Evolutionary conservation across 2,888 invertebrate genomes (phyloP).

Genomic region (Temnothorax ravouxi): DNA sequence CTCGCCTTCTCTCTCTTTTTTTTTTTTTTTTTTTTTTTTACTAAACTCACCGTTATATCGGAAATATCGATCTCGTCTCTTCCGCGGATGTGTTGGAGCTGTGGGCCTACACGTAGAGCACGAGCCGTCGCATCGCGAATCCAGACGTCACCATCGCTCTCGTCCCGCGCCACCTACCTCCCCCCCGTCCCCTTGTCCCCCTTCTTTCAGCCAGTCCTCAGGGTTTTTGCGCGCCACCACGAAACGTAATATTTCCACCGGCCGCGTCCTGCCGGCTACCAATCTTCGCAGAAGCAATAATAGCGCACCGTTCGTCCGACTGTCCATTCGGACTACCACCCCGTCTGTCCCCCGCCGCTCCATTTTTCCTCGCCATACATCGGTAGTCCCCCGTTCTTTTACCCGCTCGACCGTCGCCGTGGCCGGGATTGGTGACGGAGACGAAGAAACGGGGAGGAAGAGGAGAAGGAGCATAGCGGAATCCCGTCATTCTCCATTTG

Average conservation of each 20-base stretch:
- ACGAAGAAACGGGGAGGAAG: constrained; percentile 16
- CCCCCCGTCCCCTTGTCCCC: constrained; percentile 37
- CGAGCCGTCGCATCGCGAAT: constrained; percentile 53
- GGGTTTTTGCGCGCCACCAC: constrained; percentile 76
- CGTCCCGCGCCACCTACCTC: constrained; percentile 15
- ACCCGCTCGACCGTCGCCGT: neutral
- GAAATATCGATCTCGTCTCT: constrained; percentile 57
- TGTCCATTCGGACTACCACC: constrained; percentile 77
- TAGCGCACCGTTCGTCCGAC: constrained; percentile 82
- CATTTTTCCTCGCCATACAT: constrained; percentile 44
- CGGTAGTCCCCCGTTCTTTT: constrained; percentile 36
- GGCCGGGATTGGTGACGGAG: constrained; percentile 20
- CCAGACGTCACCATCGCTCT: constrained; percentile 57
- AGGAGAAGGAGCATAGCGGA: constrained; percentile 7
- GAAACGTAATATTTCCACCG: constrained; percentile 83
- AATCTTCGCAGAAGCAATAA: constrained; percentile 85
- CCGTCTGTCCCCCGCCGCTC: constrained; percentile 55
- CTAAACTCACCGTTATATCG: constrained; percentile 56
- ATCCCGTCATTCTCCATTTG: constrained; percentile 57
- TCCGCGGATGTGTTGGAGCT: constrained; percentile 42
- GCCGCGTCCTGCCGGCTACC: constrained; percentile 81
- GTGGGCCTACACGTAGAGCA: constrained; percentile 51
- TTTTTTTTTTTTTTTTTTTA: constrained; percentile 45
- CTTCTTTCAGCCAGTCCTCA: constrained; percentile 75
- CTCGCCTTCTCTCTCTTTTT: neutral